Evolutionary conservation across 2,888 invertebrate genomes (phyloP).

Genomic region (Drosophila nigricruria): DNA sequence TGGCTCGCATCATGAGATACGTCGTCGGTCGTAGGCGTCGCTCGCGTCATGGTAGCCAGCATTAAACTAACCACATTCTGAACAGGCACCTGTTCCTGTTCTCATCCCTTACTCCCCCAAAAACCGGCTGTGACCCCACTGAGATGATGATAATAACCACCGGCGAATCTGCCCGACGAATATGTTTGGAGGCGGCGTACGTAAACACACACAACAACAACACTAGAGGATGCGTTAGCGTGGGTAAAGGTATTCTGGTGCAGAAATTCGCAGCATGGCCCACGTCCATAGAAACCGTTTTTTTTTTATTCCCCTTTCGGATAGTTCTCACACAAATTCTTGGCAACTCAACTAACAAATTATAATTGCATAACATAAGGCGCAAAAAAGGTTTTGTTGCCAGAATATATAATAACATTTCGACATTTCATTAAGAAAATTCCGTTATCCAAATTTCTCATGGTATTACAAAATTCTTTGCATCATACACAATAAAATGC

Average conservation of each 20-base stretch:
- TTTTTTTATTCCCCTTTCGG: slow-evolving; percentile 38
- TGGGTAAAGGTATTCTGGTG: slow-evolving; percentile 45
- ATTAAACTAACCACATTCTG: not conserved
- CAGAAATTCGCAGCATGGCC: slow-evolving; percentile 39
- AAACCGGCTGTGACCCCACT: slow-evolving; percentile 11
- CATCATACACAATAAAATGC: slow-evolving; percentile 56
- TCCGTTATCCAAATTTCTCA: slow-evolving; percentile 46
- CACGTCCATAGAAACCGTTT: slow-evolving; percentile 59
- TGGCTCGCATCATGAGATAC: slow-evolving; percentile 80
- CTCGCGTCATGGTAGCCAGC: not conserved
- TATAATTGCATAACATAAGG: slow-evolving; percentile 25
- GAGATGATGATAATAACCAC: not conserved
- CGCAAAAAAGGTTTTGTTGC: slow-evolving; percentile 11
- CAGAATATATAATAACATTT: slow-evolving; percentile 12
- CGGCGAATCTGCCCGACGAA: slow-evolving; percentile 5
- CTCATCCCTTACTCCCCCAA: not conserved
- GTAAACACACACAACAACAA: slow-evolving; percentile 1
- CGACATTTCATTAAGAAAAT: slow-evolving; percentile 22
- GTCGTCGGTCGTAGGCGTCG: slow-evolving; percentile 68
- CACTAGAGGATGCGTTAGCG: slow-evolving; percentile 57
- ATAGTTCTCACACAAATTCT: slow-evolving; percentile 28
- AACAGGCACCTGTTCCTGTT: not conserved
- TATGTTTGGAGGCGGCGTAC: slow-evolving; percentile 3
- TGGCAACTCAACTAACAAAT: slow-evolving; percentile 19
- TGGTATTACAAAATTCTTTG: slow-evolving; percentile 49